These are phyloP conservation scores for Macaria liturata DNA, from an alignment of 2,888 invertebrate genomes.

Conservation along the genomic window DNA sequence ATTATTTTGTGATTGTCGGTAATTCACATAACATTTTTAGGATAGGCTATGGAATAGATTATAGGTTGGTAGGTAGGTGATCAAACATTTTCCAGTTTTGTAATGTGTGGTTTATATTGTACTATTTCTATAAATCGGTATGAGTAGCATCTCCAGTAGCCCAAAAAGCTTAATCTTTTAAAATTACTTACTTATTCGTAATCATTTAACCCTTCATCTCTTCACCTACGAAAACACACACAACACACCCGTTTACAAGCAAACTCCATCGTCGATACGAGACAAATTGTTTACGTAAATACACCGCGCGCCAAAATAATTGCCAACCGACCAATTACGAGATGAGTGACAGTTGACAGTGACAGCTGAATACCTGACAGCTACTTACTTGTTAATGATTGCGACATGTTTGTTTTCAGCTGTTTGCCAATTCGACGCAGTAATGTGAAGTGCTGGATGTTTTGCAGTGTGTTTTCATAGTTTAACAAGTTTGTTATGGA, in stretches of 20 bases:
- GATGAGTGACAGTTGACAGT: conserved; percentile 29
- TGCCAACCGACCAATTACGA: conserved; percentile 35
- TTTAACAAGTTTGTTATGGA: no score
- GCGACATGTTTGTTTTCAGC: conserved; percentile 12
- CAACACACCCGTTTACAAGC: conserved; percentile 7
- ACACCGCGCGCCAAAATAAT: conserved; percentile 42
- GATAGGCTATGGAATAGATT: no score
- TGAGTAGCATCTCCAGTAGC: no score
- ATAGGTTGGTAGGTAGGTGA: no score
- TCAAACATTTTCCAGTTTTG: no score
- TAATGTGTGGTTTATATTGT: no score
- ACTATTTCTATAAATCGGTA: no score
- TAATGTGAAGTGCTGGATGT: background rate
- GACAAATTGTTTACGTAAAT: conserved; percentile 48
- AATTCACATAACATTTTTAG: no score
- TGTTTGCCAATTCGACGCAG: background rate
- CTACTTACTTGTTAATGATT: conserved; percentile 33
- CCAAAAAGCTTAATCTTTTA: no score
- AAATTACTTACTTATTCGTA: background rate
- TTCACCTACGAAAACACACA: conserved; percentile 1
- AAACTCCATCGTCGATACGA: conserved; percentile 29
- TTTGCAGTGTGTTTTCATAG: no score
- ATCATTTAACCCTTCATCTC: background rate
- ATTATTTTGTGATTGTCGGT: no score
- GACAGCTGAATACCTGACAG: no score